phyloP scores from a whole-genome alignment of 2,113 vertebrate genomes.

The Hystrix cristata region DNA sequence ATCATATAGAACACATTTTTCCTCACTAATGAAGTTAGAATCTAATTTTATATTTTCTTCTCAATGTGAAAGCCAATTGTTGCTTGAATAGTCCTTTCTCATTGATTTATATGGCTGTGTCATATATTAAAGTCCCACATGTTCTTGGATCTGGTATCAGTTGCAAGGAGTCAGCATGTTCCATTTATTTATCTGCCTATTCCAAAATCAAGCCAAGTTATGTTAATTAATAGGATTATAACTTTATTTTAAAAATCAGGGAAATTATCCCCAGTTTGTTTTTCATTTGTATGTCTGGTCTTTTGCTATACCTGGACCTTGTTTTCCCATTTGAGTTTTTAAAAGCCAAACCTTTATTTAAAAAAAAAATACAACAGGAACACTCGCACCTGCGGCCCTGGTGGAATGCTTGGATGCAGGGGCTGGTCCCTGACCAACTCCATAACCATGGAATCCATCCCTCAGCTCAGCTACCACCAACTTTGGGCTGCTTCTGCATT shows the following conservation, averaged over 20 bases:
- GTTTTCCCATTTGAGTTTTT: not conserved
- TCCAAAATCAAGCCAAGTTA: not conserved
- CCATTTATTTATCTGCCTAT: not conserved
- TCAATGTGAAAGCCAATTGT: not conserved
- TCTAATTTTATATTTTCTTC: constrained; percentile 6
- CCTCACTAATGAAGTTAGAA: not conserved
- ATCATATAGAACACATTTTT: not conserved
- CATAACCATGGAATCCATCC: no score
- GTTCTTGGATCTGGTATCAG: not conserved
- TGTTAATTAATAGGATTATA: not conserved
- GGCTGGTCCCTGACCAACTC: no score
- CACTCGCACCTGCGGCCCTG: no score
- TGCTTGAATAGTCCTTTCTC: not conserved
- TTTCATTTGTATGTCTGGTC: not conserved
- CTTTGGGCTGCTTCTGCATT: no score
- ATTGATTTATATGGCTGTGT: not conserved
- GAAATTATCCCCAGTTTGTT: not conserved
- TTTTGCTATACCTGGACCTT: not conserved
- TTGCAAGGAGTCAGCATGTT: not conserved
- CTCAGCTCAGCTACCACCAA: no score
- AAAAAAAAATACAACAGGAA: not conserved
- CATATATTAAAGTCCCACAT: not conserved
- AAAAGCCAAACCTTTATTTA: not conserved
- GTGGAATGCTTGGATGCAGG: no score
- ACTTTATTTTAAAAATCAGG: constrained; percentile 16